These are phyloP conservation scores for Manis javanica DNA, from an alignment of 2,797 vertebrate species.

Conservation along the genomic window DNA sequence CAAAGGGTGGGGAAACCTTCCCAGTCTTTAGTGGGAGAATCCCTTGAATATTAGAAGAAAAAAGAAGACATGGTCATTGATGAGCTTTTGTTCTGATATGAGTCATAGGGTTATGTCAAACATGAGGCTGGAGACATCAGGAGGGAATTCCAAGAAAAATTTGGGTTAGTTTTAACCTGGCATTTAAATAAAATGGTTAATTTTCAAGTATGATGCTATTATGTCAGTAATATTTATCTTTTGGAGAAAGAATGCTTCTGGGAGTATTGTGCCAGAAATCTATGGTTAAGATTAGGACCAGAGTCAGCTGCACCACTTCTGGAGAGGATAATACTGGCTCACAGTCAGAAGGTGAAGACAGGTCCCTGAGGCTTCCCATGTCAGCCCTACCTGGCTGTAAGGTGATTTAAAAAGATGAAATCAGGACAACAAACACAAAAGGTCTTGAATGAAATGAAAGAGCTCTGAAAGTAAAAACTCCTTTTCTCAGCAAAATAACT, in stretches of 20 bases:
- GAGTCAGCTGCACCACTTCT: fast-evolving
- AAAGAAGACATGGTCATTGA: neutral
- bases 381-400: neutral
- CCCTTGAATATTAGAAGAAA: neutral
- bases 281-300: neutral
- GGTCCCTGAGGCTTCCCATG: fast-evolving
- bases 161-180: neutral
- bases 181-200: neutral
- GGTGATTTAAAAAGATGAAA: neutral
- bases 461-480: neutral
- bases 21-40: neutral
- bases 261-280: neutral
- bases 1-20: neutral
- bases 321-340: neutral
- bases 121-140: neutral
- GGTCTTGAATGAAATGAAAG: neutral
- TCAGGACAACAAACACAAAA: neutral
- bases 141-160: neutral
- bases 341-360: neutral
- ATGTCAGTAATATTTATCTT: neutral
- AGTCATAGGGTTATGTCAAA: neutral
- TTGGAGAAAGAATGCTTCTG: neutral
- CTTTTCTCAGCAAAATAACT: neutral
- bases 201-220: neutral
- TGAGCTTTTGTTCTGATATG: too few relatives aligned